phyloP scores from a whole-genome alignment of 2,888 invertebrate genomes.

The Pegoplata infirma region DNA sequence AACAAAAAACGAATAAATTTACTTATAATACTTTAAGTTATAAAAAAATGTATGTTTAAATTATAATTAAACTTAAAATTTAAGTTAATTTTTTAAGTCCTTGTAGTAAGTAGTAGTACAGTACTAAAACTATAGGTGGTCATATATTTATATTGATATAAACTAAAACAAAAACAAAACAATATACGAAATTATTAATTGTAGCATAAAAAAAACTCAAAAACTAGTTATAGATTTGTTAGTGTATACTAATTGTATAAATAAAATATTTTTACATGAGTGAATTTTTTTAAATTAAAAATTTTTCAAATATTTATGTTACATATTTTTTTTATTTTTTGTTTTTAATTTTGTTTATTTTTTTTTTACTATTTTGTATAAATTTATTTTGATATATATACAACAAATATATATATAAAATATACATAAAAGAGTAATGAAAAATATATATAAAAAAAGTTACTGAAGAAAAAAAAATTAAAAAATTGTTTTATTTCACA shows the following conservation, averaged over 20 bases:
- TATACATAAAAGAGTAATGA: constrained; percentile 40
- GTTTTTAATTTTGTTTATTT: background rate
- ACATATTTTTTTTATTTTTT: background rate
- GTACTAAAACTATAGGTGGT: constrained; percentile 31
- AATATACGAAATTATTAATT: constrained; percentile 22
- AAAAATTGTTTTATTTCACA: constrained; percentile 16
- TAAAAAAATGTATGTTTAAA: background rate
- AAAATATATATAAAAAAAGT: constrained; percentile 50
- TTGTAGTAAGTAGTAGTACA: no score
- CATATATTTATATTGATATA: constrained; percentile 9
- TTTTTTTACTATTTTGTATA: constrained; percentile 32
- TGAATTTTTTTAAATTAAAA: constrained; percentile 8
- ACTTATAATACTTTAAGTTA: constrained; percentile 29
- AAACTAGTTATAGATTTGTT: constrained; percentile 29
- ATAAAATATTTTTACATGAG: constrained; percentile 54
- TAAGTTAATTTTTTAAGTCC: constrained; percentile 32
- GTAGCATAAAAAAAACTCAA: constrained; percentile 31
- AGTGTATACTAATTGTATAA: constrained; percentile 47
- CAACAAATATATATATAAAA: constrained; percentile 50
- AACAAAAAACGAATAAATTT: constrained; percentile 34
- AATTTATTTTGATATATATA: constrained; percentile 54
- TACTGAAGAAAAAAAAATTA: constrained; percentile 44
- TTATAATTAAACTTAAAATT: constrained; percentile 1
- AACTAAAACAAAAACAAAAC: no score
- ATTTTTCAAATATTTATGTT: constrained; percentile 18